These are phyloP conservation scores for Epiblema foenella DNA, from an alignment of 2,888 invertebrate species.

Conservation along the genomic window DNA sequence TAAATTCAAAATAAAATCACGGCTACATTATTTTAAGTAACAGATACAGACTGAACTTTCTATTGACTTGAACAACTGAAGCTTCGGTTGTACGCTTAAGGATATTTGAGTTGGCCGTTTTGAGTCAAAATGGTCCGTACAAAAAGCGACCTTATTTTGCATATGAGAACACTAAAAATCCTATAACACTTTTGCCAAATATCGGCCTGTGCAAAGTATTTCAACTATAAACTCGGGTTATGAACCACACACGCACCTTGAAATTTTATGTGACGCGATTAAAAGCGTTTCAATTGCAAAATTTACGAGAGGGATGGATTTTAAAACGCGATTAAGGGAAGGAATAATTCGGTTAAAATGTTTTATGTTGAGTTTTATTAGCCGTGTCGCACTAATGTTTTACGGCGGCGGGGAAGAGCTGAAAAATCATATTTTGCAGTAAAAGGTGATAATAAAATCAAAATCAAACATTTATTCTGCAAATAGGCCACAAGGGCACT, in stretches of 20 bases:
- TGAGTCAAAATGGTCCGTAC: too few relatives aligned
- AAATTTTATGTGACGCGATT: constrained; percentile 46
- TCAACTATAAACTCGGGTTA: constrained; percentile 7
- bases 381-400: constrained; percentile 46
- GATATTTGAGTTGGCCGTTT: too few relatives aligned
- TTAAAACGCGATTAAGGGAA: constrained; percentile 44
- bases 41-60: too few relatives aligned
- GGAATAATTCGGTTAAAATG: constrained; percentile 45
- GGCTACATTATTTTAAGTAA: too few relatives aligned
- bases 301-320: constrained; percentile 45
- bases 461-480: too few relatives aligned
- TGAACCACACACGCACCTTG: constrained; percentile 38
- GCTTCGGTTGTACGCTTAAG: constrained; percentile 17
- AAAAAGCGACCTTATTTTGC: too few relatives aligned
- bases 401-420: constrained; percentile 16
- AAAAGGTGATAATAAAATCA: too few relatives aligned
- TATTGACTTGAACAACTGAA: background rate
- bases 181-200: too few relatives aligned
- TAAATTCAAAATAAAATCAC: background rate
- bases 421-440: constrained; percentile 22
- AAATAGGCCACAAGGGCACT: too few relatives aligned
- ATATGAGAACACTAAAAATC: too few relatives aligned
- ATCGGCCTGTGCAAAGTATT: too few relatives aligned
- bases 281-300: constrained; percentile 46
- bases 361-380: constrained; percentile 47